Percentiles rank a stretch among this genome's conserved stretches.
phyloP scores from a whole-genome alignment of 2,888 invertebrate species.

The Heteromyza rotundicornis region DNA sequence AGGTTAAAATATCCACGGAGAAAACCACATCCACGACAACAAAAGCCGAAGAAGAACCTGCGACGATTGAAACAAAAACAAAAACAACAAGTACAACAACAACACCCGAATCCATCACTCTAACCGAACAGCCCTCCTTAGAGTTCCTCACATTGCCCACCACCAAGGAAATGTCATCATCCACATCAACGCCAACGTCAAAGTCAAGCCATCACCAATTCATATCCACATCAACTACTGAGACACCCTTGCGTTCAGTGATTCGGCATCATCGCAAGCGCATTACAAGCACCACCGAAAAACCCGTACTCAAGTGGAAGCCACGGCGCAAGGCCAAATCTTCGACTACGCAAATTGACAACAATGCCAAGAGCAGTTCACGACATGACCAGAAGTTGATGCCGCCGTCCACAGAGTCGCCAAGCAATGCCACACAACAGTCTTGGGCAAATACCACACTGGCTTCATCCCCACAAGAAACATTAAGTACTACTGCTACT shows the following conservation, averaged over 20 bases:
- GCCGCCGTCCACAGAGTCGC: neutral
- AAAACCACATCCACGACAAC: neutral
- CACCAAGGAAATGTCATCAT: neutral
- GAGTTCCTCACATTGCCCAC: conserved; percentile 19
- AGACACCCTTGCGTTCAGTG: conserved; percentile 40
- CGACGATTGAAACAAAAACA: conserved; percentile 11
- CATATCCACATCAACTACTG: conserved; percentile 35
- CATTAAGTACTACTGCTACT: conserved; percentile 27
- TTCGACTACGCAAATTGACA: neutral
- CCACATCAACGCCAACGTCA: neutral
- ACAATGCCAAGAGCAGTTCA: neutral
- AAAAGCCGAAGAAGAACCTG: conserved; percentile 11
- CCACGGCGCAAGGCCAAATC: conserved; percentile 45
- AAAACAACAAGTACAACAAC: conserved; percentile 14
- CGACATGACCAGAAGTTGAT: neutral
- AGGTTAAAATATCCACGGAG: conserved; percentile 21
- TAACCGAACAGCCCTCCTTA: neutral
- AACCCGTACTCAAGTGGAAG: conserved; percentile 57
- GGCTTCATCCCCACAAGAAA: neutral
- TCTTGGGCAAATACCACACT: neutral
- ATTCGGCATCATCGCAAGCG: conserved; percentile 41
- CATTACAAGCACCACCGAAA: conserved; percentile 43
- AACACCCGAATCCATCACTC: neutral
- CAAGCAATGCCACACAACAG: neutral
- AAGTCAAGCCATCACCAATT: too few species aligned